Evolutionary conservation across 2,113 vertebrate genomes (phyloP).

Genomic region (Nicator chloris): DNA sequence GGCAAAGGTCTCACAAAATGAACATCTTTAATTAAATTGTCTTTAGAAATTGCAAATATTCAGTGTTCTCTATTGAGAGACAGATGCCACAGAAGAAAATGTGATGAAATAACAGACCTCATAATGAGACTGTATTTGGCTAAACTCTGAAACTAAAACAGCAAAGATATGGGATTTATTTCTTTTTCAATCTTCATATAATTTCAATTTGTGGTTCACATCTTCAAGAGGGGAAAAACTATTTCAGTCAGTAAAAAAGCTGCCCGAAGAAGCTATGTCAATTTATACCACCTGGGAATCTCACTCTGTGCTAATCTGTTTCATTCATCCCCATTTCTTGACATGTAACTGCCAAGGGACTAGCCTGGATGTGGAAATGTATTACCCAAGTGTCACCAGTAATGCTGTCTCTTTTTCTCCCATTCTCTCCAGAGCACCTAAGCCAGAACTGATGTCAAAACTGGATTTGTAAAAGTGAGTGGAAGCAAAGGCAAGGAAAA

Average conservation of each 20-base stretch:
- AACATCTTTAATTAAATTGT: background rate
- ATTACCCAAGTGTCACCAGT: background rate
- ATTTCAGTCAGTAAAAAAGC: conserved; percentile 15
- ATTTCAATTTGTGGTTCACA: background rate
- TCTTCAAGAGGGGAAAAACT: background rate
- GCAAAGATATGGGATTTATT: background rate
- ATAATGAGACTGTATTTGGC: conserved; percentile 19
- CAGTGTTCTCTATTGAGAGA: background rate
- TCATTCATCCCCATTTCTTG: conserved; percentile 27
- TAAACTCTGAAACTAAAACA: conserved; percentile 24
- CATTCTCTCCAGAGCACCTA: background rate
- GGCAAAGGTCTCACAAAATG: background rate
- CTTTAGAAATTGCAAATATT: conserved; percentile 25
- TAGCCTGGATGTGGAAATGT: background rate
- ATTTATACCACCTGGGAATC: background rate
- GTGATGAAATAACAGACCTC: conserved; percentile 33
- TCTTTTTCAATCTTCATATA: conserved; percentile 24
- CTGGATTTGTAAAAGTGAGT: background rate
- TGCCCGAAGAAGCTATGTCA: background rate
- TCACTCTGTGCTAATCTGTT: conserved; percentile 49
- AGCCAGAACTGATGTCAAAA: background rate
- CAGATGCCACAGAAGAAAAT: background rate
- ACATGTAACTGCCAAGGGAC: background rate
- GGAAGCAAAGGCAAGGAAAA: background rate
- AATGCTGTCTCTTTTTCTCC: background rate